Conservation (phyloP, 2,888 invertebrate genomes). For the Callimorpha dominula region DNA sequence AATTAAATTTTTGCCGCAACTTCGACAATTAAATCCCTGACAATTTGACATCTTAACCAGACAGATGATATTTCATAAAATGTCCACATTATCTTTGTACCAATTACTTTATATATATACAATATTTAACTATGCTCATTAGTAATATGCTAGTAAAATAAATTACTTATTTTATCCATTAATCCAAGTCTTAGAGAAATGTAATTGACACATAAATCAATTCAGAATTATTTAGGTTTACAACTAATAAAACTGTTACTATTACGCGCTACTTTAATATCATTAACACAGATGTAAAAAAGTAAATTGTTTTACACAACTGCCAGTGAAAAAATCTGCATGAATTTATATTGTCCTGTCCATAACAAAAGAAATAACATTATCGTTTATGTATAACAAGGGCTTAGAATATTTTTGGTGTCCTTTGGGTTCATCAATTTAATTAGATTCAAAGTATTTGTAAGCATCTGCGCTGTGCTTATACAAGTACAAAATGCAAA, state of each 20-base stretch:
- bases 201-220: neutral
- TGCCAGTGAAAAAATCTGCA: neutral
- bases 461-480: slow-evolving; percentile 14
- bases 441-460: slow-evolving; percentile 14
- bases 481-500: slow-evolving; percentile 18
- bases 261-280: neutral
- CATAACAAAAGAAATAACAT: neutral
- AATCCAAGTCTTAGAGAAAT: no score
- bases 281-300: neutral
- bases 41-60: neutral
- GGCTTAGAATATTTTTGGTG: neutral
- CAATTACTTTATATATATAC: neutral
- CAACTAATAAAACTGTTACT: neutral
- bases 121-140: neutral
- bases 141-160: neutral
- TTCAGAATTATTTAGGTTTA: neutral
- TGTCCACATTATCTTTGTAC: neutral
- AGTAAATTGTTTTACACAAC: neutral
- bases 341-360: neutral
- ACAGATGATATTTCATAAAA: slow-evolving; percentile 3
- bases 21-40: neutral
- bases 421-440: neutral
- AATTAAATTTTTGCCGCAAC: neutral
- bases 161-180: no score
- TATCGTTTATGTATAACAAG: neutral